Evolutionary conservation across 30 jellyfish, hydroid and myxozoan species (phyloP), one percentile per base, ranked within the genome.

Genomic region (Pelagia noctiluca): DNA sequence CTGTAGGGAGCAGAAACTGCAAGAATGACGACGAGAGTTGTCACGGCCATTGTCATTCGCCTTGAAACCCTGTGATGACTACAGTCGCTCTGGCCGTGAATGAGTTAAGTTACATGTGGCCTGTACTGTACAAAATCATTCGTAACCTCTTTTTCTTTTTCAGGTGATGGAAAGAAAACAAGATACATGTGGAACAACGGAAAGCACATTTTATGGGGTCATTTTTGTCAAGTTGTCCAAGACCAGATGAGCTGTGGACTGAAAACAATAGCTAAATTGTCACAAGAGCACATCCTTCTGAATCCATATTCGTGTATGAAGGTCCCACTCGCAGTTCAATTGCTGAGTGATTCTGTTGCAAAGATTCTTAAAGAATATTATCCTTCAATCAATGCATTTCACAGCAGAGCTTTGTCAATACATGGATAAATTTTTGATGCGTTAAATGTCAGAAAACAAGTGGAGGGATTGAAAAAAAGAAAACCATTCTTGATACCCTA

Each of bases 401-500:
- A 46, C 84, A 16, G 84, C 84, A 34, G 26, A 35, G 11, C 22
- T 75, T 25, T 75, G 87, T 33, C 12, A 50, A 0, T 8, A 75
- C 32, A 75, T 75, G 82, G 52, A 75, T 75, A 13, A 12, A 18
- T 75, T 75, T 52, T 75, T 21, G 87, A 75, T 2, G 30, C 57
- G n/a, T 36, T 53, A 28, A 75, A 75, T 52, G 82, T 53, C 30
- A 80, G 82, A 23, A 75, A 37, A n/a, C 26, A 22, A 78, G 53
- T 16, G 84, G 84, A 12, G 50, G 42, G 50, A 8, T 13, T 16
- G 12, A 36, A 26, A 28, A 46, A 79, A 48, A 18, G 76, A 23
- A 79, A 79, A 57, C 47, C 88, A 32, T 62, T 22, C 35, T 50
- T 79, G 35, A 23, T 28, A 21, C 90, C 90, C n/a, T 79, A 22